Percentiles rank a stretch among this genome's conserved stretches.
Evolutionary conservation across 2,113 vertebrate species (phyloP).

Genomic region (Hippocampus guttulatus): DNA sequence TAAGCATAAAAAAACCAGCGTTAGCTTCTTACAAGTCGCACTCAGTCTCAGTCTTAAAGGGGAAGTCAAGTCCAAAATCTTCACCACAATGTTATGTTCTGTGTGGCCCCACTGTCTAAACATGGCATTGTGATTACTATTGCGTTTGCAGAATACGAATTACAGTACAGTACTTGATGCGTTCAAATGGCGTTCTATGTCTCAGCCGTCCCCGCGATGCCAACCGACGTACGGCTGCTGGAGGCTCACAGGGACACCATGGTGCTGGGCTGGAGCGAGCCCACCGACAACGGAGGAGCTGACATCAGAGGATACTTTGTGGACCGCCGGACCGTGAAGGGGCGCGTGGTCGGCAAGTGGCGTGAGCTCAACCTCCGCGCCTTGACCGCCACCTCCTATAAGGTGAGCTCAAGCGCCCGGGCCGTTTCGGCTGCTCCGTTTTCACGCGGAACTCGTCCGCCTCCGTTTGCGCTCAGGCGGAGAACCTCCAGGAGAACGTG

Average conservation of each 20-base stretch:
- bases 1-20: no score
- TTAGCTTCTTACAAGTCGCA: no score
- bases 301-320: constrained; percentile 92
- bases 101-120: no score
- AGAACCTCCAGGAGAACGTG: constrained; percentile 88
- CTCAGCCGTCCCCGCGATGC: constrained; percentile 80
- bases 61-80: no score
- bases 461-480: constrained; percentile 70
- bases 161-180: constrained; percentile 36
- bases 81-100: no score
- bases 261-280: constrained; percentile 85
- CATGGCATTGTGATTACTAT: no score
- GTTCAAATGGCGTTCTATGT: not conserved
- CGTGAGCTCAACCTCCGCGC: constrained; percentile 87
- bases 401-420: constrained; percentile 66
- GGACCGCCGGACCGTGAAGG: constrained; percentile 85
- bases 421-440: not conserved
- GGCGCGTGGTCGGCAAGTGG: constrained; percentile 79
- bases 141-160: no score
- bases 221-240: constrained; percentile 77
- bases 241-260: constrained; percentile 87
- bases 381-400: constrained; percentile 81
- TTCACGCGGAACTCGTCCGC: constrained; percentile 5
- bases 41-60: no score
- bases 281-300: constrained; percentile 78